Evolutionary conservation across 2,797 vertebrate genomes (phyloP), one percentile per base, ranked within the genome.

Genomic region (Lepus oiostolus): DNA sequence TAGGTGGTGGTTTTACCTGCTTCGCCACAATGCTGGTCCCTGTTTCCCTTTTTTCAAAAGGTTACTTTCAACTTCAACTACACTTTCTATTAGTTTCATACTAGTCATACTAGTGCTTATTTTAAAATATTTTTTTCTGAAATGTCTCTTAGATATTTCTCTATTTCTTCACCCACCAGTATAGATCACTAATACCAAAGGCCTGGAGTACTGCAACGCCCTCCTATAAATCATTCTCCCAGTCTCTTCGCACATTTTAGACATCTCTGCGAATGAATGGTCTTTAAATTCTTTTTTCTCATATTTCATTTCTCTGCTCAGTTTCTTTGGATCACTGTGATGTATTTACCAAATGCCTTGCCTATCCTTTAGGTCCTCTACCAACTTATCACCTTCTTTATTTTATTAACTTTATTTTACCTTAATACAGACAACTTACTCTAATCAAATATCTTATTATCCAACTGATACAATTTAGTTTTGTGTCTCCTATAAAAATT

Each of bases 1-100:
- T 47, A 47, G 42, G 8, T 47, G 42, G 42, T 47, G 42, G 42
- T 8, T 47, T 47, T 47, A 47, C 42, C 42, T 47, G 42, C 42
- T 47, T 47, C 8, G 42, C 42, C 42, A 47, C 42, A 47, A 47
- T 47, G 42, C 42, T 47, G 8, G 42, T 47, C 8, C 42, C 42
- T 47, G 42, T 47, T 47, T 47, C 7, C 42, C 42, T 47, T 47
- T 47, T 47, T 47, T 8, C 42, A 35, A 35, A 35, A 35, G 42
- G 42, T 47, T 8, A 52, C 75, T 86, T 89, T 92, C n/a, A 89
- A 32, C n/a, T 89, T 92, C n/a, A 89, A 32, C n/a, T 94, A 63
- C 5, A 30, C 19, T 83, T 74, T 95, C 28, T 79, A 16, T 86
- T 54, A 90, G 14, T 24, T 92, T 92, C 65, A 9, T 47, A 47